Evolutionary conservation across 1,140 invertebrate species (phyloP).

Genomic region (Thaumetopoea pityocampa): DNA sequence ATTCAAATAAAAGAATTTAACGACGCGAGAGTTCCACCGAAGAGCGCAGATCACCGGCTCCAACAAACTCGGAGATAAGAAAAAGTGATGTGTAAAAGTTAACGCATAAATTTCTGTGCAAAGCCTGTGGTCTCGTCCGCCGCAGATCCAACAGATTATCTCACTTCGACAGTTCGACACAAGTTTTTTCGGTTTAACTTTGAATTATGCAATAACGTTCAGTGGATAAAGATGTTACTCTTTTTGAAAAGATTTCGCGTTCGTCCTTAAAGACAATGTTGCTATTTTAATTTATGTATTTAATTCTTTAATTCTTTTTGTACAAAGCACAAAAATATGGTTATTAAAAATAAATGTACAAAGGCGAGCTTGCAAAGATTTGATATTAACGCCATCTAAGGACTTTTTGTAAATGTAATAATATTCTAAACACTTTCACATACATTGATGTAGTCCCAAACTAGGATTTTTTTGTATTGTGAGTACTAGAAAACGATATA

Average conservation of each 20-base stretch:
- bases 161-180: conserved; percentile 51
- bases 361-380: too few relatives aligned
- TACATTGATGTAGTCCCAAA: too few relatives aligned
- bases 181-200: conserved; percentile 45
- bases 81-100: conserved; percentile 64
- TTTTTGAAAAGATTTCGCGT: conserved; percentile 3
- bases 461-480: too few relatives aligned
- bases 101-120: conserved; percentile 54
- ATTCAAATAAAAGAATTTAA: conserved; percentile 18
- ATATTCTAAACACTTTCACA: too few relatives aligned
- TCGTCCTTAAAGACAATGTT: too few relatives aligned
- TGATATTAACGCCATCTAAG: too few relatives aligned
- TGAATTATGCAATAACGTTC: conserved; percentile 39
- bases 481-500: too few relatives aligned
- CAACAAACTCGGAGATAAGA: conserved; percentile 52
- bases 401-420: too few relatives aligned
- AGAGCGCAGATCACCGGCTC: conserved; percentile 43
- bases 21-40: conserved; percentile 17
- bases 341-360: too few relatives aligned
- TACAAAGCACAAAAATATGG: too few relatives aligned
- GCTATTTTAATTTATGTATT: too few relatives aligned
- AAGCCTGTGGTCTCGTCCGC: conserved; percentile 56
- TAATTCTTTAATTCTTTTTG: too few relatives aligned
- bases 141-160: conserved; percentile 61
- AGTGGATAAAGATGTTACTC: conserved; percentile 17